Base-by-base conservation (phyloP, 2,797 vertebrate genomes). In the Sardinella longiceps region DNA sequence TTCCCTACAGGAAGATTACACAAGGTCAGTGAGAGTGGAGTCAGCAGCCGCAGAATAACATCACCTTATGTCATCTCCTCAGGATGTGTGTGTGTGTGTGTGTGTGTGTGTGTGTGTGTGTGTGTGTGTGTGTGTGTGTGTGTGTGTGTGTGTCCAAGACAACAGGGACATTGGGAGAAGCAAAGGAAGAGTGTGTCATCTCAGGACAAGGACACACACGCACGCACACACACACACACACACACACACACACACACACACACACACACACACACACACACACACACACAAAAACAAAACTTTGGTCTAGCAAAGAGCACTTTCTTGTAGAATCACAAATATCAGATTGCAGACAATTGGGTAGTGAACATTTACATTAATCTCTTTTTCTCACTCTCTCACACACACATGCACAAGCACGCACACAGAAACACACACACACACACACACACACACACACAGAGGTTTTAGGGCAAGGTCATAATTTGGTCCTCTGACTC, bases 221-320 rank as follows among this genome's bases (percentile, higher is more conserved):
- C 60, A 53, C 30, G 18, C 30, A 37, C 66, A 30, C 66, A 53
- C 66, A 80, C 66, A 74, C 46, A 51, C 33, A 77, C 28, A 77
- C 50, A 46, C 53, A 45, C 77, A 58, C 23, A 66, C 53, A 50
- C 77, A 48, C n/a, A 33, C 66, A 80, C 77, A 60, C 23, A 25
- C 80, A 48, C 43, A 20, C 80, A 48, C 80, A n/a, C 20, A 46
- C 77, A 43, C 37, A 25, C 77, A 46, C 37, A 43, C 77, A 45
- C 80, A 81, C 80, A 53, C 80, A 74, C 82, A 74, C 51, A 82
- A 20, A 43, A 51, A 33, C 45, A 18, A 45, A 43, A 43, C 43
- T 43, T 43, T 43, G 39, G 2, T 43, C 7, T 43, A 43, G 43
- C n/a, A n/a, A n/a, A n/a, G n/a, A n/a, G n/a, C 43, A 43, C 43